Percentiles rank a stretch among this genome's conserved stretches.
These are phyloP conservation scores for Rhea pennata DNA, from an alignment of 2,113 vertebrate genomes.

Conservation along the genomic window DNA sequence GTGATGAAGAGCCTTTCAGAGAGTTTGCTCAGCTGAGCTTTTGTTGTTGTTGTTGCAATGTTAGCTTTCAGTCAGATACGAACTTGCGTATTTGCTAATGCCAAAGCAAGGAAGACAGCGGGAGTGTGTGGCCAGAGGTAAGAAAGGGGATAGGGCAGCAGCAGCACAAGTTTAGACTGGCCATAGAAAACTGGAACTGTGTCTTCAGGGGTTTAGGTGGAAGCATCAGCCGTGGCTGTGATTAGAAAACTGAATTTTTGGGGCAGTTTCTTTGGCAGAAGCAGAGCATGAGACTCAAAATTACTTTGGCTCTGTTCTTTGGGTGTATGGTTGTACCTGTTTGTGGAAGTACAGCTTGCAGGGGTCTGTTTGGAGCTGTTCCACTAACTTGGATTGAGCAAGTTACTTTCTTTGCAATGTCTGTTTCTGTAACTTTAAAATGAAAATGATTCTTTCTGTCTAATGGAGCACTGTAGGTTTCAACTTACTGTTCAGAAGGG, in stretches of 20 bases:
- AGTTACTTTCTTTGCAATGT: background rate
- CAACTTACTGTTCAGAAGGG: background rate
- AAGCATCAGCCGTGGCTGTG: background rate
- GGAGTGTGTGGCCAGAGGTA: background rate
- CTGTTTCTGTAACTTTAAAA: background rate
- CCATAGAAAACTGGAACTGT: background rate
- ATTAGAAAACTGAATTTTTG: background rate
- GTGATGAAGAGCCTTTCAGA: background rate
- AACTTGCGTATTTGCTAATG: background rate
- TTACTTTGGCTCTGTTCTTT: background rate
- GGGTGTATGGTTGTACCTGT: background rate
- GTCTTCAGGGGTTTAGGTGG: background rate
- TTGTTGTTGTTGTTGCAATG: background rate
- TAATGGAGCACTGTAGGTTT: background rate
- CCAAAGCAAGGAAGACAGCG: background rate
- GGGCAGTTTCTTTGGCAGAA: background rate
- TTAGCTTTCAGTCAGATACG: background rate
- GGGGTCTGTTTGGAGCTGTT: background rate
- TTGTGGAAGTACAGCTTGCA: background rate
- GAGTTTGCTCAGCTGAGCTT: background rate
- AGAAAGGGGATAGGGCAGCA: background rate
- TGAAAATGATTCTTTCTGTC: background rate
- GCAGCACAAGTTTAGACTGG: background rate
- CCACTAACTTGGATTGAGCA: background rate
- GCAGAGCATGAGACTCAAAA: background rate